These are phyloP conservation scores for Ametastegia equiseti DNA, from an alignment of 2,888 invertebrate species.

Conservation along the genomic window DNA sequence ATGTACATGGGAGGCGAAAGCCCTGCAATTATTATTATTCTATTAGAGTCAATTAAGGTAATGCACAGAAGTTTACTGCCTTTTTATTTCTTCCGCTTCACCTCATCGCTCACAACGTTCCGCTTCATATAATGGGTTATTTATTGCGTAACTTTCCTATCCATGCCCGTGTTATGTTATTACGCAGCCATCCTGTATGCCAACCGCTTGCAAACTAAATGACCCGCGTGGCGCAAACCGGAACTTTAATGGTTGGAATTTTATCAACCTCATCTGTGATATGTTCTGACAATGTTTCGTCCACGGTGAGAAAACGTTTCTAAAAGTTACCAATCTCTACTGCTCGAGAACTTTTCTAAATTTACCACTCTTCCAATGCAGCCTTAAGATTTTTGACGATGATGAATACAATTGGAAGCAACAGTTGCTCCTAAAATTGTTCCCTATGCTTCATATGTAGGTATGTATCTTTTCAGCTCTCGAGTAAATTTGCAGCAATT, in stretches of 20 bases:
- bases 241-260: background rate
- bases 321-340: conserved; percentile 9
- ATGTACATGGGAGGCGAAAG: background rate
- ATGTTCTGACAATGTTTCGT: background rate
- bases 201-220: background rate
- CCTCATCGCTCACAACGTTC: background rate
- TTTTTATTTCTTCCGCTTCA: conserved; percentile 7
- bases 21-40: conserved; percentile 17
- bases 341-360: conserved; percentile 15
- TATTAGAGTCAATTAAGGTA: conserved; percentile 32
- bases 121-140: conserved; percentile 40
- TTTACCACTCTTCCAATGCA: conserved; percentile 8
- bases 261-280: conserved; percentile 9
- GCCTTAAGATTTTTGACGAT: conserved; percentile 13
- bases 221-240: background rate
- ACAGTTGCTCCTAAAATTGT: conserved; percentile 36
- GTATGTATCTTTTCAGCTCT: background rate
- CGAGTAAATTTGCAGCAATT: background rate
- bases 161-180: conserved; percentile 9
- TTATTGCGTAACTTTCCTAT: conserved; percentile 36
- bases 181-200: background rate
- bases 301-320: background rate
- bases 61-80: conserved; percentile 7
- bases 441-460: conserved; percentile 2
- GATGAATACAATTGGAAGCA: conserved; percentile 12